These are phyloP conservation scores for Sebastes trivittatus DNA, from an alignment of 2,797 vertebrate species.

Conservation along the genomic window DNA sequence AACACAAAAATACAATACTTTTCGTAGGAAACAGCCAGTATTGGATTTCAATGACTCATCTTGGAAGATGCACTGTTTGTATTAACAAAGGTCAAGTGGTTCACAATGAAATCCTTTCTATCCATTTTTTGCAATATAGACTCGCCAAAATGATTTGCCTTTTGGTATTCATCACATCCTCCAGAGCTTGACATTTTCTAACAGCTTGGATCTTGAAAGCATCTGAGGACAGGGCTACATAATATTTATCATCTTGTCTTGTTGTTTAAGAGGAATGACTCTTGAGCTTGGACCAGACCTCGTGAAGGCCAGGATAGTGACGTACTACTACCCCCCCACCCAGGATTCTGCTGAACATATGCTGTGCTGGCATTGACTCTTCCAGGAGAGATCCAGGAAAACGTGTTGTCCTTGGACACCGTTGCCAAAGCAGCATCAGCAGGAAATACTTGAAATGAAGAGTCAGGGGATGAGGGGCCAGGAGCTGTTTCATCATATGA, in stretches of 20 bases:
- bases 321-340: constrained; percentile 25
- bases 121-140: background rate
- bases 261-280: constrained; percentile 51
- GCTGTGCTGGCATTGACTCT: constrained; percentile 56
- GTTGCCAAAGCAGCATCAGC: constrained; percentile 79
- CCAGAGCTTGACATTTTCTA: background rate
- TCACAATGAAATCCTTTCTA: constrained; percentile 1
- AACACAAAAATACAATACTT: background rate
- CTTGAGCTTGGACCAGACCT: constrained; percentile 40
- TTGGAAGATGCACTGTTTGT: constrained; percentile 24
- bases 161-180: constrained; percentile 21
- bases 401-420: constrained; percentile 78
- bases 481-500: constrained; percentile 52
- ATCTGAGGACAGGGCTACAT: constrained; percentile 17
- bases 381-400: constrained; percentile 55
- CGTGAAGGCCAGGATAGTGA: constrained; percentile 41
- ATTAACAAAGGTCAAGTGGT: constrained; percentile 33
- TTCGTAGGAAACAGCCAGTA: background rate
- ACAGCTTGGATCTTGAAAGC: constrained; percentile 8
- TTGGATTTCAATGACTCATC: background rate
- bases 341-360: constrained; percentile 60
- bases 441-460: constrained; percentile 66
- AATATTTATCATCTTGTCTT: constrained; percentile 51
- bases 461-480: constrained; percentile 55
- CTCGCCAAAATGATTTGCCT: background rate